These are phyloP conservation scores for Urocolius indicus DNA, from an alignment of 2,113 vertebrate genomes.

Conservation along the genomic window DNA sequence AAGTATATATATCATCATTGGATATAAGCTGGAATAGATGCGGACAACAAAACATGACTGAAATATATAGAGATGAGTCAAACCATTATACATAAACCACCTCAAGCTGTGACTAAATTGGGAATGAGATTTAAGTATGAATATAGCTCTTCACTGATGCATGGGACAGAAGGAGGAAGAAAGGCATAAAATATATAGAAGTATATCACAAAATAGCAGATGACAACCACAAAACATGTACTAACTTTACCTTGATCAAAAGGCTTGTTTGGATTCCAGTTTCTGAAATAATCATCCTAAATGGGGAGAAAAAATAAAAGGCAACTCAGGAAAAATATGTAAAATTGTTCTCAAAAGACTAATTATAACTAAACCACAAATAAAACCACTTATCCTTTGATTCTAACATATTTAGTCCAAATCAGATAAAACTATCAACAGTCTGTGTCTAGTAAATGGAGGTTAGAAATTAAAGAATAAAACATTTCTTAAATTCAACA, in stretches of 20 bases:
- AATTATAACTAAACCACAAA: neutral
- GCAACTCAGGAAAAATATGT: conserved; percentile 29
- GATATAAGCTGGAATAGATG: neutral
- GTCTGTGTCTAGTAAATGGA: neutral
- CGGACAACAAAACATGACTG: neutral
- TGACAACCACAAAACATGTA: neutral
- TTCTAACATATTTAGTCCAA: neutral
- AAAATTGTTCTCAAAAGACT: too few relatives aligned
- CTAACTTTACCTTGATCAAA: conserved; percentile 84
- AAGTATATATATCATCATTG: neutral
- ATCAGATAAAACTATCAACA: neutral
- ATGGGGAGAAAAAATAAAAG: neutral
- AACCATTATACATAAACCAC: neutral
- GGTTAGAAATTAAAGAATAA: neutral
- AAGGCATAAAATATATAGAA: neutral
- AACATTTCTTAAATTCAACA: neutral
- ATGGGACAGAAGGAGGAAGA: neutral
- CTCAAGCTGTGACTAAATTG: conserved; percentile 12
- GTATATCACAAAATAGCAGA: neutral
- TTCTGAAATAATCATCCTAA: conserved; percentile 88
- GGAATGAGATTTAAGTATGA: neutral
- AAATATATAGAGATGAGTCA: conserved; percentile 4
- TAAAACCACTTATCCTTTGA: neutral
- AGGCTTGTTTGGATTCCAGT: conserved; percentile 85
- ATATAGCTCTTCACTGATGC: neutral